Evolutionary conservation across 2,888 invertebrate genomes (phyloP), one percentile per base, ranked within the genome.

Genomic region (Volucella inflata): DNA sequence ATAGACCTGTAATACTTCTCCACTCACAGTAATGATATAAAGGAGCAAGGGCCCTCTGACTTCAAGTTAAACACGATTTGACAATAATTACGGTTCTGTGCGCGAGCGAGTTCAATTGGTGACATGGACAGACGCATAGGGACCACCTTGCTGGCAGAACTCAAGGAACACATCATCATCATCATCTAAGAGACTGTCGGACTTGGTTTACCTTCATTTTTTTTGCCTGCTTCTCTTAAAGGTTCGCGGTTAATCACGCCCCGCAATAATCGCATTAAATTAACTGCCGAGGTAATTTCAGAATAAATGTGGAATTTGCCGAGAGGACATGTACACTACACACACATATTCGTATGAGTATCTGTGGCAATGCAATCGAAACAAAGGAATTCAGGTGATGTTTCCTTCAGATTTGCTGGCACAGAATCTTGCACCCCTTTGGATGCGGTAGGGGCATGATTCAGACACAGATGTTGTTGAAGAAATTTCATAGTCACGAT

Each of bases 231-330:
- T 62, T 51, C 65, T 64, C 6, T 30, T 4, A 30, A 30, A 30
- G 12, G 62, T 50, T 42, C 46, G 57, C 81, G 72, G 81, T 81
- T 85, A 68, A 85, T 85, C 85, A 76, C 81, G 57, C 57, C 76
- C 76, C 57, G 51, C 75, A 76, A 75, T 81, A 76, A 85, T 85
- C 80, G 81, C 71, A 85, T 85, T 85, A 81, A 85, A 71, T 85
- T 76, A 76, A 85, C 65, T 81, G 85, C 60, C 17, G 62, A 57
- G 65, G 70, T 75, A 67, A 75, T 70, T 62, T 75, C 40, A 53
- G 71, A 60, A 80, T 67, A 76, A 80, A 84, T 80, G 75, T 55
- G 75, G 80, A 76, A 60, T 16, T 42, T 40, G 44, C 68, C 50
- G 65, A 38, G 70, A 79, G 74, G 83, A 79, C 74, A 68, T 74